phyloP scores from a whole-genome alignment of 2,888 invertebrate species.

The Trachelus stipa region DNA sequence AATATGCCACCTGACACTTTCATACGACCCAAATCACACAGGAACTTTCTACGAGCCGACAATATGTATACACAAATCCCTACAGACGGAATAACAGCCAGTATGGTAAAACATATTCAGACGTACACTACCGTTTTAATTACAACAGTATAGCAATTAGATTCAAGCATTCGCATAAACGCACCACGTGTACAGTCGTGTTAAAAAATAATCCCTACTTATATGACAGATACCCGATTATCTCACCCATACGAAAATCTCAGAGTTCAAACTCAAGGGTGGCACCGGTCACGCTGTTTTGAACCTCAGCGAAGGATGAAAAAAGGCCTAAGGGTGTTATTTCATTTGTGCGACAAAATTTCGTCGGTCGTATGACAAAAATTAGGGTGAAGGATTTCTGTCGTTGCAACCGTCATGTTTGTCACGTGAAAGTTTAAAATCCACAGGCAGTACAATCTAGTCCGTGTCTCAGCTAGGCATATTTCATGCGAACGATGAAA shows the following conservation, averaged over 20 bases:
- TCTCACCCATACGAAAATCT: neutral
- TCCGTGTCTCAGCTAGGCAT: no score
- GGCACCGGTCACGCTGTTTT: neutral
- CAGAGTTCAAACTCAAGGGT: neutral
- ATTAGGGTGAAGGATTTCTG: no score
- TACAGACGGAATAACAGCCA: neutral
- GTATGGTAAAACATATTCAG: neutral
- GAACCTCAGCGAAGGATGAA: neutral
- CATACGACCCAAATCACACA: slow-evolving; percentile 25
- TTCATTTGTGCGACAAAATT: no score
- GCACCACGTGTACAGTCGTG: neutral
- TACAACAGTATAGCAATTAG: neutral
- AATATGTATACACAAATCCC: neutral
- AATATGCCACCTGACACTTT: slow-evolving; percentile 27
- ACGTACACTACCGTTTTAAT: neutral
- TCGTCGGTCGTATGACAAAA: no score
- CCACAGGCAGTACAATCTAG: no score
- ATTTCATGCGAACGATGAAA: no score
- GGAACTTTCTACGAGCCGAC: neutral
- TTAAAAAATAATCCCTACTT: neutral
- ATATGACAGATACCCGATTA: neutral
- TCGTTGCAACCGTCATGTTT: no score
- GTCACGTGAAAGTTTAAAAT: no score
- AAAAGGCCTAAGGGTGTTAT: neutral
- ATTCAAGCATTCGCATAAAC: neutral